These are phyloP conservation scores for Nothoprocta pentlandii DNA, from an alignment of 2,113 vertebrate genomes.

Conservation along the genomic window DNA sequence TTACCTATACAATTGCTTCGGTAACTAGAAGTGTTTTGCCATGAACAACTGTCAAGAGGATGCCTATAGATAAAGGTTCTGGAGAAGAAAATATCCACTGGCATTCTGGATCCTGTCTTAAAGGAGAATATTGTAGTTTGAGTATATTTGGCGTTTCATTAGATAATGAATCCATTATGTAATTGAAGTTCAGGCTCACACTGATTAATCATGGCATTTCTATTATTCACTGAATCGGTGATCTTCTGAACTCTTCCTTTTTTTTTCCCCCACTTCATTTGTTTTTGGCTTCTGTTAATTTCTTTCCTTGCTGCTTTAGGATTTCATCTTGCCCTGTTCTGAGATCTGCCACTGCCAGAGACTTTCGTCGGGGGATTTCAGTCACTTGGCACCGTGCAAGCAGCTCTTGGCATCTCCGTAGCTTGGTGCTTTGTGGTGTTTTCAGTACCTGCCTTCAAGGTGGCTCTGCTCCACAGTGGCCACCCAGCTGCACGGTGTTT, in stretches of 20 bases:
- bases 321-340: not conserved
- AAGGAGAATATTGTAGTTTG: not conserved
- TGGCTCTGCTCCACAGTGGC: not conserved
- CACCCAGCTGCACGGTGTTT: rapidly evolving
- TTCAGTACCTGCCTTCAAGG: not conserved
- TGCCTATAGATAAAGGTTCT: not conserved
- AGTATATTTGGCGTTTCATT: conserved; percentile 42
- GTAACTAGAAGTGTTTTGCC: not conserved
- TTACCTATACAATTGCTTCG: not conserved
- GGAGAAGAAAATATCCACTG: not conserved
- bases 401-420: not conserved
- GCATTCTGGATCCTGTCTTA: not conserved
- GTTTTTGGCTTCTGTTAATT: not conserved
- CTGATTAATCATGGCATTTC: conserved; percentile 58
- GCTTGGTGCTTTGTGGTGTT: not conserved
- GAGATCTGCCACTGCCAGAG: not conserved
- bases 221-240: conserved; percentile 47
- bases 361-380: not conserved
- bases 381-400: not conserved
- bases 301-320: conserved; percentile 1
- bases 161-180: conserved; percentile 53
- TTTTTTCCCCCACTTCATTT: conserved; percentile 40
- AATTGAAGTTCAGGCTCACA: conserved; percentile 45
- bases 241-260: conserved; percentile 28
- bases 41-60: not conserved